Percentiles rank a stretch among this genome's conserved stretches.
phyloP scores from a whole-genome alignment of 2,113 vertebrate genomes.

The Malurus cyaneus region DNA sequence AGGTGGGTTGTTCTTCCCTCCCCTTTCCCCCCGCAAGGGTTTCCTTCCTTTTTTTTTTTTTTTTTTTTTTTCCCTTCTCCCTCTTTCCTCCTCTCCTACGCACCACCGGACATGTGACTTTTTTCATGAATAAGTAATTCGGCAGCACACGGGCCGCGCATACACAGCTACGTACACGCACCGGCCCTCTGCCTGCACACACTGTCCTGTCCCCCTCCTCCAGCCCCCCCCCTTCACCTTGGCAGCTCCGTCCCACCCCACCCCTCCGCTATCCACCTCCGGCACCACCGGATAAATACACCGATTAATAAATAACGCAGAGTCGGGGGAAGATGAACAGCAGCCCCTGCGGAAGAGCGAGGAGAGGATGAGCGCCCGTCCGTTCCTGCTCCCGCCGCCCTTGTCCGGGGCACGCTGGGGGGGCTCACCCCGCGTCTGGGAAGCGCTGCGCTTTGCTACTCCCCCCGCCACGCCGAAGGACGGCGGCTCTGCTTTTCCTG shows the following conservation, averaged over 20 bases:
- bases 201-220: not conserved
- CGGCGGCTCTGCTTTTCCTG: not conserved
- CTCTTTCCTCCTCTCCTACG: not conserved
- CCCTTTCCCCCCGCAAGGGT: not conserved
- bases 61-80: not conserved
- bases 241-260: not conserved
- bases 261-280: not conserved
- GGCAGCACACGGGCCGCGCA: slow-evolving; percentile 51
- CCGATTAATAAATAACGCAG: not conserved
- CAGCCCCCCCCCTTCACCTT: not conserved
- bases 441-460: not conserved
- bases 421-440: not conserved
- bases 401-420: not conserved
- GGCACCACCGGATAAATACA: not conserved
- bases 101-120: slow-evolving; percentile 72
- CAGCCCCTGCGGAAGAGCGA: not conserved
- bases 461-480: not conserved
- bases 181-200: slow-evolving; percentile 22
- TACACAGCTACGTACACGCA: not conserved
- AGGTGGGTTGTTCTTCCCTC: slow-evolving; percentile 78
- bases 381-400: not conserved
- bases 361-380: not conserved
- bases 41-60: not conserved
- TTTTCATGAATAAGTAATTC: slow-evolving; percentile 78
- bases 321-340: not conserved